phyloP scores from a whole-genome alignment of 2,888 invertebrate genomes.

The Microctonus brassicae region DNA sequence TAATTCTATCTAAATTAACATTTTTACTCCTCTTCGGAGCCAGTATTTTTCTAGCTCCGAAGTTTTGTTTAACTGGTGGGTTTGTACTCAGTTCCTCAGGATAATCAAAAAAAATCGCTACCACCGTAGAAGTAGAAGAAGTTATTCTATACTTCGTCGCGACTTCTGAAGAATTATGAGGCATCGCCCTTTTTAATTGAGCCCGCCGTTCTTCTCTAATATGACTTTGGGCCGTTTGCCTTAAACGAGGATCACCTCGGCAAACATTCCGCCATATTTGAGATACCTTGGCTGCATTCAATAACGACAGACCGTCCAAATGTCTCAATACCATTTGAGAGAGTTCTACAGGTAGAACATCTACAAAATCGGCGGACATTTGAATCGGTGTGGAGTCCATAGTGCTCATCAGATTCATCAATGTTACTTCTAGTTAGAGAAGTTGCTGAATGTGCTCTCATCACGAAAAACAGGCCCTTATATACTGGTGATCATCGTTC shows the following conservation, averaged over 20 bases:
- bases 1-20: neutral
- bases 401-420: neutral
- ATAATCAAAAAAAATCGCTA: no score
- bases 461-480: neutral
- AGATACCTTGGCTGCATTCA: constrained; percentile 19
- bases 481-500: neutral
- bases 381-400: neutral
- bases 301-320: constrained; percentile 12
- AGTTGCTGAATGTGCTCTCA: constrained; percentile 4
- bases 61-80: no score
- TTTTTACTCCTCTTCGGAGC: no score
- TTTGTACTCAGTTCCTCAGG: no score
- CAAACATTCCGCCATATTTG: constrained; percentile 15
- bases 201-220: neutral
- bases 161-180: no score
- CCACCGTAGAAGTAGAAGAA: no score
- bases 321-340: constrained; percentile 3
- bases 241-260: constrained; percentile 9
- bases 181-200: neutral
- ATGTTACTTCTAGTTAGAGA: constrained; percentile 16
- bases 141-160: no score
- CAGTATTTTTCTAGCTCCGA: no score
- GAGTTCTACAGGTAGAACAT: constrained; percentile 11
- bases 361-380: neutral
- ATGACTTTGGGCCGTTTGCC: constrained; percentile 18